These are phyloP conservation scores for Sitta carolinensis DNA, from an alignment of 2,797 vertebrate species.

Conservation along the genomic window DNA sequence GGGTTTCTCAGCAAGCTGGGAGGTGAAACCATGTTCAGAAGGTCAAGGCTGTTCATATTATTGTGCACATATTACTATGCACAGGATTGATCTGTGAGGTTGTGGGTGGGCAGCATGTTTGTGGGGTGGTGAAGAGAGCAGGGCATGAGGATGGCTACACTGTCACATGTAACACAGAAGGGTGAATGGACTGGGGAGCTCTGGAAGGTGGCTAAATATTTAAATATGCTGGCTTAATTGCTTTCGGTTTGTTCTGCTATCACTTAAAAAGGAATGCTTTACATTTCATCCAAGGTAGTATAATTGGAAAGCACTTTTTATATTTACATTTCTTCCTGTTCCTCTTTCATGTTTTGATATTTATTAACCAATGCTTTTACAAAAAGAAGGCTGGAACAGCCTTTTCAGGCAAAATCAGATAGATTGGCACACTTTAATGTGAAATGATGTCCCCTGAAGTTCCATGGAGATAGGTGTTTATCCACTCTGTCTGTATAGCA, in stretches of 20 bases:
- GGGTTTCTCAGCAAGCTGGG: neutral
- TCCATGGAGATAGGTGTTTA: neutral
- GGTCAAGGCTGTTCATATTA: neutral
- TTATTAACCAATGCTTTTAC: slow-evolving; percentile 43
- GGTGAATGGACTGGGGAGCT: neutral
- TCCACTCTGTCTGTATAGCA: neutral
- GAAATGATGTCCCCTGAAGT: slow-evolving; percentile 11
- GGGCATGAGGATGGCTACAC: neutral
- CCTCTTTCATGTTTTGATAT: slow-evolving; percentile 52
- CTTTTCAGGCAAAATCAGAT: neutral
- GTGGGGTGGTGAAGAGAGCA: neutral
- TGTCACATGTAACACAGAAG: neutral
- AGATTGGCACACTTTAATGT: neutral
- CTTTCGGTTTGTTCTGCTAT: neutral
- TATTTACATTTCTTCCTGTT: neutral
- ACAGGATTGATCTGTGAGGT: neutral
- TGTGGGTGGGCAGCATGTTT: neutral
- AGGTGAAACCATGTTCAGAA: neutral
- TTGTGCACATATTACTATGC: neutral
- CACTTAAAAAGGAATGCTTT: slow-evolving; percentile 42
- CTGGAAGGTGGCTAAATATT: neutral
- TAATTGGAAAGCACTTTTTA: neutral
- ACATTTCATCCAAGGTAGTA: neutral
- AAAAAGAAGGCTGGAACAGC: slow-evolving; percentile 37
- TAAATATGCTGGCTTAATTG: neutral